Evolutionary conservation across 2,888 invertebrate genomes (phyloP).

Genomic region (Idaea dimidiata): DNA sequence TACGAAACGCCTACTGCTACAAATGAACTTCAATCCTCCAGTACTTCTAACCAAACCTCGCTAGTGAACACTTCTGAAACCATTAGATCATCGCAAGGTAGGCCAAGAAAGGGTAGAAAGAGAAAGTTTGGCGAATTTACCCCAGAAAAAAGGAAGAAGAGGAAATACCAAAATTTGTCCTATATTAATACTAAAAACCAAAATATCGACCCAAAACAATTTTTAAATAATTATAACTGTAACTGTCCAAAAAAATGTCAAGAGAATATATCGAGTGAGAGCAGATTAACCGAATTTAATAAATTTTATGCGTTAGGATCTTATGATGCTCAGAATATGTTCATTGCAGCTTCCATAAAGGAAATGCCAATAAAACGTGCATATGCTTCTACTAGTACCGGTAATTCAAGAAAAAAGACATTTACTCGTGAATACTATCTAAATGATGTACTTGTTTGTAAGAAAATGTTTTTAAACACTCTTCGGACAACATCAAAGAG

Average conservation of each 20-base stretch:
- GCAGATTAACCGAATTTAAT: slow-evolving; percentile 13
- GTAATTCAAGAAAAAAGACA: slow-evolving; percentile 18
- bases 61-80: slow-evolving; percentile 6
- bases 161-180: slow-evolving; percentile 9
- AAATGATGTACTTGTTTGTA: slow-evolving; percentile 17
- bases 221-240: too few relatives aligned
- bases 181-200: slow-evolving; percentile 3
- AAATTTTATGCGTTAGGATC: slow-evolving; percentile 17
- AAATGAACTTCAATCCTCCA: slow-evolving; percentile 1
- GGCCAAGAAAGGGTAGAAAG: slow-evolving; percentile 15
- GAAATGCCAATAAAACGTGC: slow-evolving; percentile 13
- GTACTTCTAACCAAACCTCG: neutral
- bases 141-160: slow-evolving; percentile 12
- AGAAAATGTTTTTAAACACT: slow-evolving; percentile 17
- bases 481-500: slow-evolving; percentile 15
- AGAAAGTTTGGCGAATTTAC: slow-evolving; percentile 12
- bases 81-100: slow-evolving; percentile 7
- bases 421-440: slow-evolving; percentile 17
- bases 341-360: slow-evolving; percentile 10
- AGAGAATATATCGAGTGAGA: slow-evolving; percentile 12
- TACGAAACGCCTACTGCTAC: neutral
- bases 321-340: slow-evolving; percentile 20
- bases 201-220: neutral
- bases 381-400: slow-evolving; percentile 12
- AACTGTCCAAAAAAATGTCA: slow-evolving; percentile 13